phyloP scores from a whole-genome alignment of 2,797 vertebrate species.

The Hipposideros larvatus region DNA sequence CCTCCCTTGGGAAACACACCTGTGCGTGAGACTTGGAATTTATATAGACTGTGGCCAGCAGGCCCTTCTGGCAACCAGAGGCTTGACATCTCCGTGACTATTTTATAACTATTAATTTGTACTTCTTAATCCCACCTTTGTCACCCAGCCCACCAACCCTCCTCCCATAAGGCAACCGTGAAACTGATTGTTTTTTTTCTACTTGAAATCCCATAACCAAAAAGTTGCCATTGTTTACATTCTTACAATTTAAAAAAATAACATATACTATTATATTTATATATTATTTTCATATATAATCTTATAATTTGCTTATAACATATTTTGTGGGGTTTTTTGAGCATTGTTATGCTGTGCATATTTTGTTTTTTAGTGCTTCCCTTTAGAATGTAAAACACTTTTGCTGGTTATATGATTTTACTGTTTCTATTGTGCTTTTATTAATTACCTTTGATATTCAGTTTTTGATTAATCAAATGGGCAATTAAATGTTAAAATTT shows the following conservation, averaged over 20 bases:
- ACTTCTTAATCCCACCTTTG: no score
- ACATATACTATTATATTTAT: neutral
- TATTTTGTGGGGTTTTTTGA: neutral
- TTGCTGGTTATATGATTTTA: slow-evolving; percentile 9
- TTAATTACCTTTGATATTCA: neutral
- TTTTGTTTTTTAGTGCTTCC: neutral
- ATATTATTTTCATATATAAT: neutral
- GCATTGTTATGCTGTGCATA: neutral
- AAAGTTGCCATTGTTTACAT: neutral
- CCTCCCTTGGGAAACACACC: neutral
- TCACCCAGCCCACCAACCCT: no score
- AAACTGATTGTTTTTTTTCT: no score
- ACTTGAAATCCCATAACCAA: neutral
- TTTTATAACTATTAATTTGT: no score
- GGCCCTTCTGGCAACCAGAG: neutral
- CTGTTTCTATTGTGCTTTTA: slow-evolving; percentile 16
- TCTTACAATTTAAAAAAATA: neutral
- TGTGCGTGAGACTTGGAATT: neutral
- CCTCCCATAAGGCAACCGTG: no score
- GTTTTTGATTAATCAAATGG: neutral
- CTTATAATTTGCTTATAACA: slow-evolving; percentile 20
- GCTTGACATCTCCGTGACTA: neutral
- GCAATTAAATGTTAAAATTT: slow-evolving; percentile 11
- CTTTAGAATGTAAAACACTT: neutral
- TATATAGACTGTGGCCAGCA: neutral